phyloP scores from a whole-genome alignment of 1,140 invertebrate species.

The Leucophenga varia region DNA sequence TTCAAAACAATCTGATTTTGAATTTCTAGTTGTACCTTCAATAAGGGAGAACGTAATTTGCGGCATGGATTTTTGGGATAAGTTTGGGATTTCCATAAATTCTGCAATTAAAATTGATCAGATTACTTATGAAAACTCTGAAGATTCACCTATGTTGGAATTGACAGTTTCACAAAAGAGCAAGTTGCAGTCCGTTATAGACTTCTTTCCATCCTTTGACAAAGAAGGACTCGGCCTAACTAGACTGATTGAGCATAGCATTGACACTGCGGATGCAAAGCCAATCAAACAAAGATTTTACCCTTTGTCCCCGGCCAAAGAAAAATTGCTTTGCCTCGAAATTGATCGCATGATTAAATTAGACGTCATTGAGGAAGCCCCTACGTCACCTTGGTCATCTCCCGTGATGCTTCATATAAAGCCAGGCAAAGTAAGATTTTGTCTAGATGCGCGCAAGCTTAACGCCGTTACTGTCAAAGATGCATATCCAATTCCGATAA shows the following conservation, averaged over 20 bases:
- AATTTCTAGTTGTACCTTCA: conserved; percentile 11
- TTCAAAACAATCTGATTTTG: conserved; percentile 1
- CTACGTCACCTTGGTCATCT: conserved; percentile 17
- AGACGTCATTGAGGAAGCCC: conserved; percentile 16
- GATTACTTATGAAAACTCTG: no score
- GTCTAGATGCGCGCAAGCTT: conserved; percentile 8
- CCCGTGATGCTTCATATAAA: conserved; percentile 7
- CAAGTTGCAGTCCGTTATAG: neutral
- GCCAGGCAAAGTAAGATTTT: conserved; percentile 8
- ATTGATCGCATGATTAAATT: conserved; percentile 14
- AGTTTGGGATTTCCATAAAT: conserved; percentile 1
- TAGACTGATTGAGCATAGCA: neutral
- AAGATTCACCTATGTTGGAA: neutral
- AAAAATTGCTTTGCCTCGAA: conserved; percentile 14
- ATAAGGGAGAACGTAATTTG: conserved; percentile 9
- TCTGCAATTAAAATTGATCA: neutral
- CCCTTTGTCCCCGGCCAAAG: conserved; percentile 15
- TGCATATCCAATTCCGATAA: conserved; percentile 9
- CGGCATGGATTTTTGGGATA: conserved; percentile 17
- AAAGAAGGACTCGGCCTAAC: conserved; percentile 1
- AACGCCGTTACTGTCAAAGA: conserved; percentile 7
- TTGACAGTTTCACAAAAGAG: neutral
- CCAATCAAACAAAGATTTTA: conserved; percentile 10
- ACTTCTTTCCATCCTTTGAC: conserved; percentile 1
- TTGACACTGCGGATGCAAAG: neutral